Base-by-base conservation (phyloP, 1,140 invertebrate genomes). In the Brachionus asplanchnoidis region DNA sequence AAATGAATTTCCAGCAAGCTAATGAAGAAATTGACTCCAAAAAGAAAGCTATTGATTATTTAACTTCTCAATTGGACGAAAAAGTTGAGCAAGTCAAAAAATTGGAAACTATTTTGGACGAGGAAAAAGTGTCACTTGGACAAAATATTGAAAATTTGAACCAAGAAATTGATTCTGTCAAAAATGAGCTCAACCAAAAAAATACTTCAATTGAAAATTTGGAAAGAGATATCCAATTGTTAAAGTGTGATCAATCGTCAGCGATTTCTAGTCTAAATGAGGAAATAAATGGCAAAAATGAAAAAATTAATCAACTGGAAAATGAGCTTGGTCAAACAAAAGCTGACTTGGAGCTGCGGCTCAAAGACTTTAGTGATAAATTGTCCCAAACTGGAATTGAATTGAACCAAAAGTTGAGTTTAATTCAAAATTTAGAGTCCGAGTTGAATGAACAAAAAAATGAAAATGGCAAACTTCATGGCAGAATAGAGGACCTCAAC, bases 131-230 rank as follows among this genome's bases (percentile, higher is more conserved):
- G 17, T 40, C 28, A 7, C 32, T 73, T 17, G 32, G 28, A 12
- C 36, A 73, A 12, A 32, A 73, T 40, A 40, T 36, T 73, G 3
- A 40, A 36, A 36, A 40, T 73, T 73, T 73, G 8, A 73, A 40
- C 40, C n/a, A 5, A 2, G 68, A 73, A 40, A 36, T 73, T 40
- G 68, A 73, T 3, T 36, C 3, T 32, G 6, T 42, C 28, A 73
- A 42, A 40, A 40, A 23, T 8, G 68, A 73, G 11, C 32, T 73
- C 8, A 17, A 40, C 6, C 7, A 40, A 40, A 73, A 73, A 44
- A 36, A 17, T 20, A 11, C 14, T 73, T n/a, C n/a, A n/a, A 73
- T 73, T 20, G 68, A 73, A 73, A 73, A 73, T 73, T 73, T 73
- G 17, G 32, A 73, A 42, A 36, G 17, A 36, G n/a, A 32, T 40